Conservation (phyloP, 2,797 vertebrate species). For the Paramormyrops hopkinsi region DNA sequence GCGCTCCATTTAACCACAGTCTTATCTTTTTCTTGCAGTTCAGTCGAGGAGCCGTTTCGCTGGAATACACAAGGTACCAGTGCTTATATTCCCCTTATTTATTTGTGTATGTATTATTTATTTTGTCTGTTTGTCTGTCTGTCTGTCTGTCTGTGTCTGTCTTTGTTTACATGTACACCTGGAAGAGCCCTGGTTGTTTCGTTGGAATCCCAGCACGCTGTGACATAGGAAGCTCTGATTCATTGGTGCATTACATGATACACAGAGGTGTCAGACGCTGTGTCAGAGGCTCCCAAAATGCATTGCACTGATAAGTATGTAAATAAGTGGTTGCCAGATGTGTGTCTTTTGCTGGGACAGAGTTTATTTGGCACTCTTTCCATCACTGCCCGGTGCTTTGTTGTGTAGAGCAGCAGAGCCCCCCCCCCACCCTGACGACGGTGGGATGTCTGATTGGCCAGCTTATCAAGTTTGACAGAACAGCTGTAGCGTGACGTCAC, state of each 20-base stretch:
- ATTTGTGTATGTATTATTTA: not conserved
- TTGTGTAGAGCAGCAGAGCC: not conserved
- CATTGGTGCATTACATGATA: not conserved
- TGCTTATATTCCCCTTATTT: not conserved
- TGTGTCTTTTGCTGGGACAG: not conserved
- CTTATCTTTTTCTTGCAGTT: constrained; percentile 68
- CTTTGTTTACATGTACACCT: not conserved
- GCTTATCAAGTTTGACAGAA: not conserved
- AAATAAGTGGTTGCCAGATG: not conserved
- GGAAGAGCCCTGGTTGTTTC: not conserved
- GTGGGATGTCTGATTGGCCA: not conserved
- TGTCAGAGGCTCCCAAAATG: not conserved
- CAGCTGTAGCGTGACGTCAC: not conserved
- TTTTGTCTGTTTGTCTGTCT: not conserved
- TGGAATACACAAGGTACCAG: constrained; percentile 92
- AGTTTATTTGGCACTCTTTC: not conserved
- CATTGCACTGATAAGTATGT: not conserved
- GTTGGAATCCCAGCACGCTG: not conserved
- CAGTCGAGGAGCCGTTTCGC: constrained; percentile 88
- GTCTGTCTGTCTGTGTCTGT: not conserved
- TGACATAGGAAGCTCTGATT: not conserved
- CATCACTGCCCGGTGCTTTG: not conserved
- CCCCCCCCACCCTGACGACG: not conserved
- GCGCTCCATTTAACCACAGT: not conserved
- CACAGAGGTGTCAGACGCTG: not conserved